Evolutionary conservation across 2,113 vertebrate species (phyloP).

Genomic region (Oreochromis tanganicae): DNA sequence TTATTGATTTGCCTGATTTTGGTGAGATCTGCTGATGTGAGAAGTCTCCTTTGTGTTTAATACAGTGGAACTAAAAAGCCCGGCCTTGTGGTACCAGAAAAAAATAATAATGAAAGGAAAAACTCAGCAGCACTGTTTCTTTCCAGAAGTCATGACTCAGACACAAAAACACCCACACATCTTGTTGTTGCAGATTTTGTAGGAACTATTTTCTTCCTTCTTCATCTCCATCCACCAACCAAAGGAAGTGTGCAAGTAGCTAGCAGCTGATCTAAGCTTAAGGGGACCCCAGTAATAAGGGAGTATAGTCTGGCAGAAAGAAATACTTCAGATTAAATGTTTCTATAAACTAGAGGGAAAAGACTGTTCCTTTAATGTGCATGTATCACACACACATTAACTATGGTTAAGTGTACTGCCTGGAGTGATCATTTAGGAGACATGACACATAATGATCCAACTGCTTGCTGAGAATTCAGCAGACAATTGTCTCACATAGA

Average conservation of each 20-base stretch:
- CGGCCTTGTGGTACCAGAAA: background rate
- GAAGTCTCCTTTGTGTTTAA: background rate
- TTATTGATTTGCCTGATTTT: background rate
- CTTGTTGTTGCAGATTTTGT: background rate
- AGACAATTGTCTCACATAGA: background rate
- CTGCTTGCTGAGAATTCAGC: background rate
- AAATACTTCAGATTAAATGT: rapidly evolving
- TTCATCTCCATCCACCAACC: background rate
- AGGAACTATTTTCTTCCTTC: background rate
- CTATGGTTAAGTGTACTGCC: background rate
- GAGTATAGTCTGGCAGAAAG: background rate
- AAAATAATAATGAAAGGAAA: background rate
- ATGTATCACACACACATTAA: background rate
- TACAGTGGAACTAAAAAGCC: rapidly evolving
- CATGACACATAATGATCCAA: background rate
- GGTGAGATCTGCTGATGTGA: background rate
- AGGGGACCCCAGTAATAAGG: background rate
- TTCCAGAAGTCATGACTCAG: background rate
- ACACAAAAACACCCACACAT: background rate
- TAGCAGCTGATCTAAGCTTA: background rate
- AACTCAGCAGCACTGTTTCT: background rate
- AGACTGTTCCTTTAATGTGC: background rate
- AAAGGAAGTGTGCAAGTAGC: background rate
- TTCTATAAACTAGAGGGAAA: background rate
- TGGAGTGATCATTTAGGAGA: background rate